Conservation (phyloP, 2,888 invertebrate genomes). For the Anoncus sp. region DNA sequence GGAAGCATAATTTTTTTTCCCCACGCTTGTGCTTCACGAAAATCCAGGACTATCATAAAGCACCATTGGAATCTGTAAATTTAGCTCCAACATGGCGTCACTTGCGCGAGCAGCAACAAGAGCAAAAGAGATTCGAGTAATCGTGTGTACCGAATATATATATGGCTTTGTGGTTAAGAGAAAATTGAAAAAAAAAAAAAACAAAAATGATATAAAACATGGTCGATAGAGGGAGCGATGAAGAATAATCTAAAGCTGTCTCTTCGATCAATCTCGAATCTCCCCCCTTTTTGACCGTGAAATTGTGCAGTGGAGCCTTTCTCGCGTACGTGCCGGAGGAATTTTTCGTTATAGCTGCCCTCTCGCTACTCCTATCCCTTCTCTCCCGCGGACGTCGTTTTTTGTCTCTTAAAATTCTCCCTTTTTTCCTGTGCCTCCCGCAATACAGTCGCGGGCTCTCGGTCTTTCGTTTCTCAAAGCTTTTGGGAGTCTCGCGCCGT, state of each 20-base stretch:
- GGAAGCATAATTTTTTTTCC: too few relatives aligned
- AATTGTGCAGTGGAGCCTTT: conserved; percentile 41
- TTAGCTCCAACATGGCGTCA: too few relatives aligned
- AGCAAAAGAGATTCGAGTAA: too few relatives aligned
- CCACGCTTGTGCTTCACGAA: too few relatives aligned
- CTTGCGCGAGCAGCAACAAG: too few relatives aligned
- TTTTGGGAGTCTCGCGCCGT: conserved; percentile 51
- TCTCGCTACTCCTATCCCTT: conserved; percentile 27
- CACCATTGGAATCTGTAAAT: too few relatives aligned
- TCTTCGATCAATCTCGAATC: conserved; percentile 46
- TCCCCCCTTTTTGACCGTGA: conserved; percentile 50
- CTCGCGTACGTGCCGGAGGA: conserved; percentile 41
- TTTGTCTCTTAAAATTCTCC: conserved; percentile 39
- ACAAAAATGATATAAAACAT: conserved; percentile 37
- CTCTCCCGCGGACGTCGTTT: conserved; percentile 29
- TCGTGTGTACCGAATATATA: neutral
- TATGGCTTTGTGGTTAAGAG: conserved; percentile 3
- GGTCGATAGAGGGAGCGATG: conserved; percentile 15
- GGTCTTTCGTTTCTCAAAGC: conserved; percentile 39
- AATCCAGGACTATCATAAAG: too few relatives aligned
- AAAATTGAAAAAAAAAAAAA: conserved; percentile 24
- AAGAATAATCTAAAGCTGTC: conserved; percentile 17
- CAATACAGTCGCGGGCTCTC: conserved; percentile 5
- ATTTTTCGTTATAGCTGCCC: conserved; percentile 28
- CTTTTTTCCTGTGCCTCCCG: neutral